Percentiles rank a stretch among this genome's conserved stretches.
These are phyloP conservation scores for Lasioglossum albipes DNA, from an alignment of 1,140 invertebrate genomes.

Conservation along the genomic window DNA sequence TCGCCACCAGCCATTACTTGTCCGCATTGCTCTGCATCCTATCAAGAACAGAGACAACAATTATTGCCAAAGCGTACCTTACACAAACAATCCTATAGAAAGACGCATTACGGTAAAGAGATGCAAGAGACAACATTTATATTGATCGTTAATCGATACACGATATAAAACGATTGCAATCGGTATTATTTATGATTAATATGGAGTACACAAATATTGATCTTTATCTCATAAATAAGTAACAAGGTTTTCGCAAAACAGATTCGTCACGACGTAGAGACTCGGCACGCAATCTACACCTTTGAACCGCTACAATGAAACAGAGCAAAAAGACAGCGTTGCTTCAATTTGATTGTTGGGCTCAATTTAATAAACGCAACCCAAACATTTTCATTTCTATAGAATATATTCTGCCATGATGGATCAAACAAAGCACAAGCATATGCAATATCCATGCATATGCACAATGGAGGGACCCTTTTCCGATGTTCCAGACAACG, in stretches of 20 bases:
- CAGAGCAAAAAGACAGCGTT: not conserved
- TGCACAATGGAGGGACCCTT: slow-evolving; percentile 1
- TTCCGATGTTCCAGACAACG: not conserved
- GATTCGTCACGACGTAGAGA: not conserved
- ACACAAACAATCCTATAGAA: too few relatives aligned
- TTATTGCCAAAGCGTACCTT: not conserved
- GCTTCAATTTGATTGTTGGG: not conserved
- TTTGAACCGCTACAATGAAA: not conserved
- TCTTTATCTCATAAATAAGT: not conserved
- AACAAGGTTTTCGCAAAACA: not conserved
- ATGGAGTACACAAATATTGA: not conserved
- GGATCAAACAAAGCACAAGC: slow-evolving; percentile 48
- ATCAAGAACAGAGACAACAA: slow-evolving; percentile 19
- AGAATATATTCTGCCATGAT: slow-evolving; percentile 32
- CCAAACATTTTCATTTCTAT: slow-evolving; percentile 28
- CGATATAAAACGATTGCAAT: too few relatives aligned
- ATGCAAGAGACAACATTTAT: too few relatives aligned
- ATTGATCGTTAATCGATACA: too few relatives aligned
- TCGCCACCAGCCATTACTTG: slow-evolving; percentile 79
- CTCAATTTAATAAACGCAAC: slow-evolving; percentile 4
- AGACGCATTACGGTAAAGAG: not conserved
- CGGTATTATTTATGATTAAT: not conserved
- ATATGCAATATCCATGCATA: slow-evolving; percentile 31
- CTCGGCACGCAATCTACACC: not conserved
- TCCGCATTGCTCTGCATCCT: slow-evolving; percentile 77